Conservation (phyloP, 2,113 vertebrate genomes). For the Apaloderma vittatum region DNA sequence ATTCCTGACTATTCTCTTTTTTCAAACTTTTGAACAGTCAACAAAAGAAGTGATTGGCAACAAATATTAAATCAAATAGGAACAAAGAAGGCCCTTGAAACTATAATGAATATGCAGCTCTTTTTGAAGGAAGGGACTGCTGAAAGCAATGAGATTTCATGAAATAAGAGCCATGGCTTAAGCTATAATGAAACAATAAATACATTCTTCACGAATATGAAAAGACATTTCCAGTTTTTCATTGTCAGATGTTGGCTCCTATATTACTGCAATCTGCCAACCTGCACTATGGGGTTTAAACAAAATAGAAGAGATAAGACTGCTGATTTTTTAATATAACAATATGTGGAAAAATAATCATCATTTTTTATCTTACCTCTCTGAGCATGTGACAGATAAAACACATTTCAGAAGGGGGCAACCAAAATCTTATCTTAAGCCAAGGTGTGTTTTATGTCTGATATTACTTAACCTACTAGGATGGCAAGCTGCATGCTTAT, state of each 20-base stretch:
- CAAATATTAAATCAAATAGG: slow-evolving; percentile 37
- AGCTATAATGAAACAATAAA: slow-evolving; percentile 41
- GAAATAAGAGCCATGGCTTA: background rate
- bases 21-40: slow-evolving; percentile 36
- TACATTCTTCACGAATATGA: background rate
- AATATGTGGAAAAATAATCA: background rate
- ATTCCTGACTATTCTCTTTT: slow-evolving; percentile 6
- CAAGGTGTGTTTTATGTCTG: background rate
- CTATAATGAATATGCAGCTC: background rate
- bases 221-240: slow-evolving; percentile 25
- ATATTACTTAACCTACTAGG: background rate
- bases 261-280: slow-evolving; percentile 48
- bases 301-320: slow-evolving; percentile 24
- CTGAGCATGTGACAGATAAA: background rate
- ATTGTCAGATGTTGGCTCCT: slow-evolving; percentile 1
- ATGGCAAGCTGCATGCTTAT: background rate
- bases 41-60: slow-evolving; percentile 42
- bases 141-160: slow-evolving; percentile 17
- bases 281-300: slow-evolving; percentile 18
- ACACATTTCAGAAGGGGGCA: background rate
- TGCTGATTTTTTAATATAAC: slow-evolving; percentile 32
- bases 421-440: background rate
- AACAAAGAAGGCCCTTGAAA: slow-evolving; percentile 46
- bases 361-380: background rate
- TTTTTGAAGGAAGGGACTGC: background rate